Percentiles rank a stretch among this genome's conserved stretches.
Evolutionary conservation across 2,888 invertebrate species (phyloP).

Genomic region (Capitulum mitella): DNA sequence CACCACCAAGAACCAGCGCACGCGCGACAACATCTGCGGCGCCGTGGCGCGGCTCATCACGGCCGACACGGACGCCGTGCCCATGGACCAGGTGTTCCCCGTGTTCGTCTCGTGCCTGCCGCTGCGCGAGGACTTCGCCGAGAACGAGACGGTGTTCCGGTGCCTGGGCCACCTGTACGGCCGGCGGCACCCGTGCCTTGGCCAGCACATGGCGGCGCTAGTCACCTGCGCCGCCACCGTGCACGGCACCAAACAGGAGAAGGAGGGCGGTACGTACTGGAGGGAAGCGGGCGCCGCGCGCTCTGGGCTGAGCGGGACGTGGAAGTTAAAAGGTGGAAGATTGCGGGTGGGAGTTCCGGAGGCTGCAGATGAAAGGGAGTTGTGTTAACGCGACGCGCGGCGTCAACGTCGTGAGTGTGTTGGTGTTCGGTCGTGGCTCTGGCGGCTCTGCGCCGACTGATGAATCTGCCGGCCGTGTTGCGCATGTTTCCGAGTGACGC

Average conservation of each 20-base stretch:
- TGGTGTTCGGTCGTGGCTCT: no score
- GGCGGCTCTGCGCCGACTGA: no score
- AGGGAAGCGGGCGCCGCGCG: no score
- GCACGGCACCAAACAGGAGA: constrained; percentile 53
- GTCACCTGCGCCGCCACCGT: constrained; percentile 52
- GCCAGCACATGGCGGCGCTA: constrained; percentile 50
- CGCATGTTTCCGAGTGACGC: no score
- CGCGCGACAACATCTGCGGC: constrained; percentile 69
- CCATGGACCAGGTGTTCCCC: constrained; percentile 63
- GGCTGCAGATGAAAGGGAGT: no score
- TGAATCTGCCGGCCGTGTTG: not conserved
- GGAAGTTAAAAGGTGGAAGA: no score
- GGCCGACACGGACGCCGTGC: constrained; percentile 56
- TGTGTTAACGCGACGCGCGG: not conserved
- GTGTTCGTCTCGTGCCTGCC: constrained; percentile 63
- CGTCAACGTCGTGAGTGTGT: no score
- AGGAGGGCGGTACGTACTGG: constrained; percentile 48
- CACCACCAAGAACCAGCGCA: constrained; percentile 56
- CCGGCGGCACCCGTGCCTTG: constrained; percentile 53
- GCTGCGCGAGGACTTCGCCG: constrained; percentile 63
- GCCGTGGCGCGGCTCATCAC: constrained; percentile 65
- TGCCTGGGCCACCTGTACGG: constrained; percentile 58
- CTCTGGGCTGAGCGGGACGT: no score
- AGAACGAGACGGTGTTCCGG: constrained; percentile 61
- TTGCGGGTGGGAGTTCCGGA: no score